Percentiles rank a stretch among this genome's conserved stretches.
Conservation (phyloP, 1,140 invertebrate genomes). For the Dreissena polymorpha region DNA sequence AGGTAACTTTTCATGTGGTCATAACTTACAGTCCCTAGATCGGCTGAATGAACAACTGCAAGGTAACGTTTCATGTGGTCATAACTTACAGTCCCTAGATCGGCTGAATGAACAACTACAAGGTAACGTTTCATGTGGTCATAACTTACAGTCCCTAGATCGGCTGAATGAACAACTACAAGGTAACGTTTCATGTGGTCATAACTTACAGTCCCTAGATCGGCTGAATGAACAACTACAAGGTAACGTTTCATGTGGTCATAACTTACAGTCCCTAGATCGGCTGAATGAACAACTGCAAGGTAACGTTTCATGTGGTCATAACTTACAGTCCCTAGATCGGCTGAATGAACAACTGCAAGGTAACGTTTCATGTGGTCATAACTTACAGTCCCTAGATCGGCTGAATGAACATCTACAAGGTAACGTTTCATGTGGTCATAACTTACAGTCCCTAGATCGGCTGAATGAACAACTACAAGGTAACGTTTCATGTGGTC, state of each 20-base stretch:
- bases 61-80: too few species aligned
- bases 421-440: too few species aligned
- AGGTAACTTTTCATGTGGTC: too few species aligned
- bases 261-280: slow-evolving; percentile 76
- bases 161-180: slow-evolving; percentile 75
- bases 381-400: slow-evolving; percentile 76
- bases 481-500: too few species aligned
- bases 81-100: slow-evolving; percentile 76
- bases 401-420: slow-evolving; percentile 75
- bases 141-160: slow-evolving; percentile 76
- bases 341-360: slow-evolving; percentile 75
- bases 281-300: slow-evolving; percentile 75
- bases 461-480: slow-evolving; percentile 75
- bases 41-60: slow-evolving; percentile 75
- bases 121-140: too few species aligned
- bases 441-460: slow-evolving; percentile 76
- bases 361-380: too few species aligned
- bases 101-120: slow-evolving; percentile 75
- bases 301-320: too few species aligned
- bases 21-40: slow-evolving; percentile 76
- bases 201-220: slow-evolving; percentile 76
- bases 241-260: too few species aligned
- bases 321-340: slow-evolving; percentile 76
- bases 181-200: too few species aligned
- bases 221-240: slow-evolving; percentile 75